These are phyloP conservation scores for Drosophila diplacantha DNA, from an alignment of 2,888 invertebrate species.

Conservation along the genomic window DNA sequence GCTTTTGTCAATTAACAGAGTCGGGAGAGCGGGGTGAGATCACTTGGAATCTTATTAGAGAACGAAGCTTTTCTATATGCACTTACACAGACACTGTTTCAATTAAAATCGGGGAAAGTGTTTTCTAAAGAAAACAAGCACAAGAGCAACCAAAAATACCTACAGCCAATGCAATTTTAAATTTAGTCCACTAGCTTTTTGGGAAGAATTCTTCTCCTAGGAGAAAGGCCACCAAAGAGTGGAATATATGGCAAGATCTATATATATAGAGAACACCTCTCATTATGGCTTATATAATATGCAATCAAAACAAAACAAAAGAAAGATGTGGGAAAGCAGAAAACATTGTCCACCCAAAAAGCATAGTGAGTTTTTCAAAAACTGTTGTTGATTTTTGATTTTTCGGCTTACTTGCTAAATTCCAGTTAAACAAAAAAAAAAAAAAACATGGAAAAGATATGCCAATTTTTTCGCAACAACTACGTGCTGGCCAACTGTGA, in stretches of 20 bases:
- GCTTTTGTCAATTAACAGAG: constrained; percentile 27
- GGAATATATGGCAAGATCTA: constrained; percentile 17
- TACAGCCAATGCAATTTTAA: constrained; percentile 37
- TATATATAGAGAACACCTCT: constrained; percentile 2
- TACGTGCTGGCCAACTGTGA: constrained; percentile 84
- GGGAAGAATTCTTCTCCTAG: constrained; percentile 20
- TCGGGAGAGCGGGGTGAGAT: constrained; percentile 12
- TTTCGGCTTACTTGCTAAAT: constrained; percentile 11
- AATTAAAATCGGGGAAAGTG: not conserved
- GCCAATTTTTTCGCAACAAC: constrained; percentile 84
- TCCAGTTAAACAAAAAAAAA: not conserved
- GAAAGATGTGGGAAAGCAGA: constrained; percentile 4
- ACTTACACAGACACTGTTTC: not conserved
- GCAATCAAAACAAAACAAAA: constrained; percentile 29
- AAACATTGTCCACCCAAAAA: constrained; percentile 1
- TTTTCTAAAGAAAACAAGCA: constrained; percentile 2
- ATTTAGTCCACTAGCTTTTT: constrained; percentile 29
- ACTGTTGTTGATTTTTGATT: constrained; percentile 4
- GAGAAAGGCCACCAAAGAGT: constrained; percentile 23
- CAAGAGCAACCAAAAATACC: constrained; percentile 8
- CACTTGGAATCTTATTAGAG: constrained; percentile 4
- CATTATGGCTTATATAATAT: constrained; percentile 27
- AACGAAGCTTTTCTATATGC: constrained; percentile 3
- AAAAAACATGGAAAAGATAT: constrained; percentile 81
- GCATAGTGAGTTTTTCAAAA: constrained; percentile 18